Evolutionary conservation across 2,797 vertebrate species (phyloP).

Genomic region (Acanthurus tractus): DNA sequence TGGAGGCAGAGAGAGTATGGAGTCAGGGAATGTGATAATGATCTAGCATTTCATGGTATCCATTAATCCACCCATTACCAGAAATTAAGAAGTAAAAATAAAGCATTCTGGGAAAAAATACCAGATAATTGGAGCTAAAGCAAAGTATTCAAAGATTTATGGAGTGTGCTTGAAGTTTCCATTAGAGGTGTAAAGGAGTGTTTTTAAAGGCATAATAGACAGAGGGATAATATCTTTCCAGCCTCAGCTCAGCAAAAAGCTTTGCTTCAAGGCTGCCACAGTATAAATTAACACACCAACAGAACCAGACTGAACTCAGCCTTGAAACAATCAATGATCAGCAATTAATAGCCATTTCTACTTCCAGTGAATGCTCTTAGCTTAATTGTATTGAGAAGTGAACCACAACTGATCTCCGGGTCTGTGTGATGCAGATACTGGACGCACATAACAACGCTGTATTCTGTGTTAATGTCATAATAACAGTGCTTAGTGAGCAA

Average conservation of each 20-base stretch:
- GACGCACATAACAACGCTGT: background rate
- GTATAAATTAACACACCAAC: background rate
- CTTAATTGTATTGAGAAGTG: constrained; percentile 18
- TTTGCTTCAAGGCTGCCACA: constrained; percentile 13
- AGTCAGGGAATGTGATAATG: constrained; percentile 17
- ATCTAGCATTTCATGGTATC: background rate
- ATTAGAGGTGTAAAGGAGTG: background rate
- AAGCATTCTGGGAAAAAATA: background rate
- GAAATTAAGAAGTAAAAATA: constrained; percentile 1
- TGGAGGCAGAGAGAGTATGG: constrained; percentile 10
- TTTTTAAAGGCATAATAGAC: constrained; percentile 3
- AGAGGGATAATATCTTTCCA: background rate
- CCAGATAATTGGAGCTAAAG: background rate
- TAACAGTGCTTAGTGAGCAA: constrained; percentile 17
- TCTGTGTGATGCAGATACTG: background rate
- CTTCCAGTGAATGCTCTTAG: constrained; percentile 13
- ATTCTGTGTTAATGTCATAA: constrained; percentile 20
- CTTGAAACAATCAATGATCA: constrained; percentile 22
- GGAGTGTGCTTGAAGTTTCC: constrained; percentile 4
- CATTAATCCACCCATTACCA: constrained; percentile 5
- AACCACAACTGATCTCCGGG: background rate
- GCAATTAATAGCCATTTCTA: constrained; percentile 4
- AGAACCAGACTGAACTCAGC: background rate
- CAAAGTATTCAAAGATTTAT: background rate
- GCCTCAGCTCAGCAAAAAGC: background rate